phyloP scores from a whole-genome alignment of 2,113 vertebrate genomes.

The Hippocampus barbouri region DNA sequence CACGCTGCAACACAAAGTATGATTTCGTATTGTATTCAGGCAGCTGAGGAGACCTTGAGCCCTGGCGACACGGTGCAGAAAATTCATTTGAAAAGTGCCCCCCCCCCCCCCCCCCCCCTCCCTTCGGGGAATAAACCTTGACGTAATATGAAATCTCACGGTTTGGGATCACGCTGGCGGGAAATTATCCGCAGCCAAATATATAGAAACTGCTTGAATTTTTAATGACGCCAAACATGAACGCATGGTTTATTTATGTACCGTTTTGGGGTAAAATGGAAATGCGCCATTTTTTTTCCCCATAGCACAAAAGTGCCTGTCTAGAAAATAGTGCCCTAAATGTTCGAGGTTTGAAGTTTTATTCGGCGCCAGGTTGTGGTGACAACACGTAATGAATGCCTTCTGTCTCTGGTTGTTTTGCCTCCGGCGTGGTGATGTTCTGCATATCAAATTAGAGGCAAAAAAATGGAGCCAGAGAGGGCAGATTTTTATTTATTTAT shows the following conservation, averaged over 20 bases:
- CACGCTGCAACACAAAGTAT: conserved; percentile 49
- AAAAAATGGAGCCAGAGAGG: too few species aligned
- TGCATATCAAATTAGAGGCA: too few species aligned
- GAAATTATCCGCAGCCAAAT: conserved; percentile 43
- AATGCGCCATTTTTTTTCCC: too few species aligned
- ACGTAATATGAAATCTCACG: conserved; percentile 57
- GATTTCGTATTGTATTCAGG: conserved; percentile 58
- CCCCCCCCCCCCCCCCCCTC: conserved; percentile 4
- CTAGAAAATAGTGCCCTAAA: too few species aligned
- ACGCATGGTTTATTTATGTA: conserved; percentile 50
- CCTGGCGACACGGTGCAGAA: conserved; percentile 64
- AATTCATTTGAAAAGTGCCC: conserved; percentile 72
- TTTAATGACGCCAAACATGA: conserved; percentile 45
- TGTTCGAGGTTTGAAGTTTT: too few species aligned
- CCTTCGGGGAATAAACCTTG: conserved; percentile 52
- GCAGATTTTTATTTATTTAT: too few species aligned
- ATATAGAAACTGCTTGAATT: conserved; percentile 47
- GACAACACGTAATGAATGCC: too few species aligned
- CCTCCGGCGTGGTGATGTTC: too few species aligned
- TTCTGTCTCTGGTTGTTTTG: too few species aligned
- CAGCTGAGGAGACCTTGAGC: conserved; percentile 53
- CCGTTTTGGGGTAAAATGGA: background rate
- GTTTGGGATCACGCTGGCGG: conserved; percentile 41
- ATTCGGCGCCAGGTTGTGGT: too few species aligned
- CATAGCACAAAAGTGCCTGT: too few species aligned